These are phyloP conservation scores for Drosophila rhopaloa DNA, from an alignment of 1,140 invertebrate genomes.

Conservation along the genomic window DNA sequence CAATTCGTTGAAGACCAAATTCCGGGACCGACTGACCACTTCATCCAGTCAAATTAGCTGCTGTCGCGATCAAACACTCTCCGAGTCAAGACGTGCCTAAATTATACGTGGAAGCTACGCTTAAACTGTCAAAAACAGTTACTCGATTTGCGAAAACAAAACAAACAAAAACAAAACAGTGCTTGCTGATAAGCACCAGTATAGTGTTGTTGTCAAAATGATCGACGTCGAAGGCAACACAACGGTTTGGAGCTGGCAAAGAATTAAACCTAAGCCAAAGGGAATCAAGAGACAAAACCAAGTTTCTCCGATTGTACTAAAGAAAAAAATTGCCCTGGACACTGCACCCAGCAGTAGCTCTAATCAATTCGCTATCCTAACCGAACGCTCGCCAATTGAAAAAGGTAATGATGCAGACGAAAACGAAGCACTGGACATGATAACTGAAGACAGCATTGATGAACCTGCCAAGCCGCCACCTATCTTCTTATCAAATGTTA, in stretches of 20 bases:
- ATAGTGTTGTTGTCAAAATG: background rate
- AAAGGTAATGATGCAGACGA: conserved; percentile 8
- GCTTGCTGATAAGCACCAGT: conserved; percentile 21
- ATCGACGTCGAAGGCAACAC: background rate
- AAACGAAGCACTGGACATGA: conserved; percentile 4
- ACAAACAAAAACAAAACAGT: conserved; percentile 8
- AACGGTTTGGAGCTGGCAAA: conserved; percentile 10
- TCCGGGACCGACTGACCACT: too few relatives aligned
- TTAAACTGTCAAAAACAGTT: background rate
- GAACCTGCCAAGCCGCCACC: conserved; percentile 18
- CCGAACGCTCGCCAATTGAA: conserved; percentile 2
- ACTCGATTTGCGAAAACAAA: background rate
- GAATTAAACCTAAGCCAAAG: conserved; percentile 8
- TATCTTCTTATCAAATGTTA: conserved; percentile 27
- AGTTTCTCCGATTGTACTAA: conserved; percentile 9
- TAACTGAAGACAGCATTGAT: background rate
- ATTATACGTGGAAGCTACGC: too few relatives aligned
- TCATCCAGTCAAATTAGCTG: too few relatives aligned
- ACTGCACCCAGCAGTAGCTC: conserved; percentile 7
- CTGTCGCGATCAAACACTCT: too few relatives aligned
- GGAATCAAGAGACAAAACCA: conserved; percentile 24
- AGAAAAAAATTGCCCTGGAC: conserved; percentile 9
- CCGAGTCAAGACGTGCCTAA: too few relatives aligned
- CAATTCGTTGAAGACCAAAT: too few relatives aligned
- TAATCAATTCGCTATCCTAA: conserved; percentile 10